A percentile compares a stretch with the other conserved stretches of the same genome.
phyloP scores from a whole-genome alignment of 1,140 invertebrate species.

The Solen grandis region DNA sequence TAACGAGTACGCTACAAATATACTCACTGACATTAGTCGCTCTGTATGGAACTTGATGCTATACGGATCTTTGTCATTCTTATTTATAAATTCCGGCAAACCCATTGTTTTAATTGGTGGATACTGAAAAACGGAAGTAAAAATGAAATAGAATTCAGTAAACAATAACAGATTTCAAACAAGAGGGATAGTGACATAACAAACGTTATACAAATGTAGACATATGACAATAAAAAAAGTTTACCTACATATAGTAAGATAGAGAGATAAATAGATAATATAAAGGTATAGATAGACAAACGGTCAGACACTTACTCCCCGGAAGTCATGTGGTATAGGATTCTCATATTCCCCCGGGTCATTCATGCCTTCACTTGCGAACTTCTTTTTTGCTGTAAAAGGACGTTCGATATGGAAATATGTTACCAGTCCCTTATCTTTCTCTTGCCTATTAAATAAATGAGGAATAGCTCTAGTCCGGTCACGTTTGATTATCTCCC shows the following conservation, averaged over 20 bases:
- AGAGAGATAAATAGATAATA: too few relatives aligned
- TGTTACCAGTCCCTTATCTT: constrained; percentile 61
- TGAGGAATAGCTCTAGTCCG: constrained; percentile 60
- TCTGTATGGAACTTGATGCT: constrained; percentile 73
- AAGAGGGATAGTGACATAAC: too few relatives aligned
- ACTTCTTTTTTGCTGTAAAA: constrained; percentile 76
- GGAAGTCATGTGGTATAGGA: constrained; percentile 76
- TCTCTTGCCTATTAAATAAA: constrained; percentile 57
- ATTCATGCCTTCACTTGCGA: constrained; percentile 72
- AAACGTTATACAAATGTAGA: too few relatives aligned
- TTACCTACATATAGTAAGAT: too few relatives aligned
- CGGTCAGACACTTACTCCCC: constrained; percentile 76
- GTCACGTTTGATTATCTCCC: constrained; percentile 63
- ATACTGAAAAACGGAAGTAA: constrained; percentile 75
- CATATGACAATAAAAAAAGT: too few relatives aligned
- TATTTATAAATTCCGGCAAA: constrained; percentile 71
- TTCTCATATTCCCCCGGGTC: constrained; percentile 63
- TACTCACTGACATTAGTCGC: constrained; percentile 74
- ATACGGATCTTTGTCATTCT: constrained; percentile 73
- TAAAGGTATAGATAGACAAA: too few relatives aligned
- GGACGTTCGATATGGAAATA: constrained; percentile 71
- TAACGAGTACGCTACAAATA: too few relatives aligned
- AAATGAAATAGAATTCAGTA: too few relatives aligned
- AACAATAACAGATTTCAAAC: too few relatives aligned
- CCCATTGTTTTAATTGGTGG: constrained; percentile 73